phyloP scores from a whole-genome alignment of 1,140 invertebrate species.

The Drosophila bocki region DNA sequence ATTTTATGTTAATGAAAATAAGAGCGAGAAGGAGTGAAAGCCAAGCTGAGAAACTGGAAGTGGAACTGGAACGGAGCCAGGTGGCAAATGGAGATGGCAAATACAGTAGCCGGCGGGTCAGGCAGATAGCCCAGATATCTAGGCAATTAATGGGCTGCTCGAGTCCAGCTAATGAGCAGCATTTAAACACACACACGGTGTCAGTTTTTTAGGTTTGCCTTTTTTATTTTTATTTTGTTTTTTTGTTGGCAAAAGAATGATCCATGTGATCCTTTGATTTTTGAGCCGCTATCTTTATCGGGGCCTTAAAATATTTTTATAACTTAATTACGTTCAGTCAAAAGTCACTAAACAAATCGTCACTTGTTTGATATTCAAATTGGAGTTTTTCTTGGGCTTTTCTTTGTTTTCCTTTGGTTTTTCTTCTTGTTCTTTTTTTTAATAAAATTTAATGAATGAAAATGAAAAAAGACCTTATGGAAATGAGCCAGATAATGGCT shows the following conservation, averaged over 20 bases:
- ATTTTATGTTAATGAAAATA: constrained; percentile 83
- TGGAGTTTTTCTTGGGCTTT: constrained; percentile 25
- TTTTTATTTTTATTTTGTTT: background rate
- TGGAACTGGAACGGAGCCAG: background rate
- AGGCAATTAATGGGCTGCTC: constrained; percentile 65
- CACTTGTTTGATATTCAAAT: constrained; percentile 78
- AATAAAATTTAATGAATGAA: constrained; percentile 64
- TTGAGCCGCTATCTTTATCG: constrained; percentile 70
- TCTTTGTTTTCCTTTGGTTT: background rate
- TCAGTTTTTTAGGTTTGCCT: constrained; percentile 10
- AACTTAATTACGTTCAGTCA: constrained; percentile 66
- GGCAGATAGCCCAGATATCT: constrained; percentile 51
- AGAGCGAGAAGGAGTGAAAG: constrained; percentile 71
- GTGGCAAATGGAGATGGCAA: constrained; percentile 7
- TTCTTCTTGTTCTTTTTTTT: constrained; percentile 3
- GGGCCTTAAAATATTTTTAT: constrained; percentile 77
- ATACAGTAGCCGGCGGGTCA: constrained; percentile 43
- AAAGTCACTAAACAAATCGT: constrained; percentile 63
- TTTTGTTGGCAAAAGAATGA: constrained; percentile 1
- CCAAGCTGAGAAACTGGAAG: constrained; percentile 40
- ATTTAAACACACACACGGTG: constrained; percentile 42
- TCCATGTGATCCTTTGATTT: constrained; percentile 2
- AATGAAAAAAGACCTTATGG: constrained; percentile 25
- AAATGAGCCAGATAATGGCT: constrained; percentile 49
- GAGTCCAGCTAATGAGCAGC: constrained; percentile 62